These are phyloP conservation scores for Zele albiditarsus DNA, from an alignment of 2,888 invertebrate genomes.

Conservation along the genomic window DNA sequence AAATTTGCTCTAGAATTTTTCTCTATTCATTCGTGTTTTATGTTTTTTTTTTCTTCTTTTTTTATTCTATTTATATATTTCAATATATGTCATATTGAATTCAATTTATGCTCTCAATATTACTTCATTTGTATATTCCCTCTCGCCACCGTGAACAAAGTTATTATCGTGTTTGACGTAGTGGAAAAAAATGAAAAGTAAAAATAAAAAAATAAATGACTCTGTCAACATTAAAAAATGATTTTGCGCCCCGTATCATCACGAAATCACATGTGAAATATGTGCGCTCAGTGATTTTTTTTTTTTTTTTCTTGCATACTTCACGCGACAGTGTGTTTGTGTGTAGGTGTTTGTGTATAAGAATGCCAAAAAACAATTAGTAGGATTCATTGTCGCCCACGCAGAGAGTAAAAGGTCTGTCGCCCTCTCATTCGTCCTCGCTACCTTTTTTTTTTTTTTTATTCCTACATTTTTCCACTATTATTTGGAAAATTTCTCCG, in stretches of 20 bases:
- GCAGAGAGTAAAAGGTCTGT: neutral
- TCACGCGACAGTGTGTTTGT: neutral
- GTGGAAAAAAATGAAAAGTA: conserved; percentile 7
- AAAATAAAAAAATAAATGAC: neutral
- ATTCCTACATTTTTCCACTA: neutral
- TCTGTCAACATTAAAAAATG: neutral
- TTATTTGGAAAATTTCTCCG: neutral
- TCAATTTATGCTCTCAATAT: neutral
- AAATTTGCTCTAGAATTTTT: too few relatives aligned
- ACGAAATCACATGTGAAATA: neutral
- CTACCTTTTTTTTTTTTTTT: neutral
- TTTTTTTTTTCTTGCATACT: neutral
- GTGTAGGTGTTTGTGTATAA: neutral
- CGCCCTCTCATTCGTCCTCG: neutral
- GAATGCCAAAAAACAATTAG: conserved; percentile 3
- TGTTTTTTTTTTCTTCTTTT: too few relatives aligned
- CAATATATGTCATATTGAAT: neutral
- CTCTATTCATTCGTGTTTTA: too few relatives aligned
- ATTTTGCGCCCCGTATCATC: neutral
- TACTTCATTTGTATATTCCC: neutral
- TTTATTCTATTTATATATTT: neutral
- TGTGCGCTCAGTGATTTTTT: neutral
- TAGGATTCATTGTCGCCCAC: neutral
- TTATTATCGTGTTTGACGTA: conserved; percentile 1
- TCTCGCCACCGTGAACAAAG: neutral